phyloP scores from a whole-genome alignment of 64 coral and sea anemone species.

The Dendrophyllia cribrosa region DNA sequence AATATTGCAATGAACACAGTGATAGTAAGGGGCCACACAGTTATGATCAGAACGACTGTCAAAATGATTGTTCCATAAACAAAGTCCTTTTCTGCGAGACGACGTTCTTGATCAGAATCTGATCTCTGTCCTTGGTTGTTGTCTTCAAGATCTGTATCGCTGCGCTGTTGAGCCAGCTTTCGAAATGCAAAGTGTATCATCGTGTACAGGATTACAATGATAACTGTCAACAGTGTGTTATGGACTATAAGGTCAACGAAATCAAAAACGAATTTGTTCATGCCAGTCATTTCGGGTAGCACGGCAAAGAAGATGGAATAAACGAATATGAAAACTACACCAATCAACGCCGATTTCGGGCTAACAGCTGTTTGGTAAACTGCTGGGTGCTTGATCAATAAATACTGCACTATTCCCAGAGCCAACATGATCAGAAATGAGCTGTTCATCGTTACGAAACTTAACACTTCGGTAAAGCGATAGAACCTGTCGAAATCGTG shows the following conservation, averaged over 20 bases:
- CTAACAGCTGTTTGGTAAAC: slow-evolving; percentile 48
- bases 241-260: slow-evolving; percentile 69
- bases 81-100: slow-evolving; percentile 60
- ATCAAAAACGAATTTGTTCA: slow-evolving; percentile 16
- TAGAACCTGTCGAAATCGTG: slow-evolving; percentile 4
- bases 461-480: slow-evolving; percentile 63
- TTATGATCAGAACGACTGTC: slow-evolving; percentile 39
- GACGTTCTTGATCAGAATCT: slow-evolving; percentile 1
- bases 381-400: slow-evolving; percentile 64
- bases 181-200: slow-evolving; percentile 59
- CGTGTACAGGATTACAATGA: slow-evolving; percentile 59
- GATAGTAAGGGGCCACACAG: slow-evolving; percentile 37
- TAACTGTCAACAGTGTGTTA: slow-evolving; percentile 62
- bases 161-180: slow-evolving; percentile 3
- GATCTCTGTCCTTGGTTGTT: neutral
- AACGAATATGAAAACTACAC: slow-evolving; percentile 47
- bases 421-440: slow-evolving; percentile 85
- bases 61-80: slow-evolving; percentile 39
- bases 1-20: neutral
- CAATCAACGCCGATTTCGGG: neutral
- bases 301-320: slow-evolving; percentile 87
- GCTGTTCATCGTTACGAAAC: slow-evolving; percentile 73
- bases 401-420: slow-evolving; percentile 65
- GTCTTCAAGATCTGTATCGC: slow-evolving; percentile 20
- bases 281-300: slow-evolving; percentile 80